Evolutionary conservation across 1,140 invertebrate genomes (phyloP), one percentile per base, ranked within the genome.

Genomic region (Brachionus asplanchnoidis): DNA sequence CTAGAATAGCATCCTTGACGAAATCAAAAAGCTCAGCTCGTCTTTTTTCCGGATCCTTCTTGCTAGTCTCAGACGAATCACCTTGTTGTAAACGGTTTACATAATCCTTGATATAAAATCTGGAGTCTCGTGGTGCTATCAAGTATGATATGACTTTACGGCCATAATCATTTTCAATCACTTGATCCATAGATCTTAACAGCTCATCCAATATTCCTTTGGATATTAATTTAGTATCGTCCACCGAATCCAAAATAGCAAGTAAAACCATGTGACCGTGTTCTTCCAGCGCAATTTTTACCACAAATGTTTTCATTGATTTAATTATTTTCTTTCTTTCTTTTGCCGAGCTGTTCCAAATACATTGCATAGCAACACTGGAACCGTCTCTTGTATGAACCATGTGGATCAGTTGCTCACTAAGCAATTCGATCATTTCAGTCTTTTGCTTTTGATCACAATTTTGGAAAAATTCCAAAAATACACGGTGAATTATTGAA

Each of bases 181-280:
- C 90, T 26, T 93, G 93, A 56, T 92, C 91, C 0, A 95, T 86
- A 87, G 94, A 92, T 7, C 91, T 92, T 32, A 94, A 89, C 68
- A 98, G 89, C 87, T 95, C 93, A 77, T 89, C 88, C 9, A 91
- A 85, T 65, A 91, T 92, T 12, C 93, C 92, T 90, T 97, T 97
- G 86, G 94, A 94, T 23, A 97, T 91, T 0, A 97, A 89, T 68
- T 95, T 93, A 2, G 96, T 98, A 87, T 98, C 96, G 89, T 98
- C 97, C 1, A 96, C 93, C n/a, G 92, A 92, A 88, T 97, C 95
- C 85, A 97, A 93, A 66, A 97, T 91, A 0, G 94, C 92, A 80
- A 97, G 90, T 40, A 98, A 88, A 8, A 95, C 92, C 20, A 94
- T 89, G 88, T 96, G 93, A 0, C 95, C 95, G 87, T 95, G 93